Evolutionary conservation across 2,113 vertebrate species (phyloP).

Genomic region (Bufo gargarizans): DNA sequence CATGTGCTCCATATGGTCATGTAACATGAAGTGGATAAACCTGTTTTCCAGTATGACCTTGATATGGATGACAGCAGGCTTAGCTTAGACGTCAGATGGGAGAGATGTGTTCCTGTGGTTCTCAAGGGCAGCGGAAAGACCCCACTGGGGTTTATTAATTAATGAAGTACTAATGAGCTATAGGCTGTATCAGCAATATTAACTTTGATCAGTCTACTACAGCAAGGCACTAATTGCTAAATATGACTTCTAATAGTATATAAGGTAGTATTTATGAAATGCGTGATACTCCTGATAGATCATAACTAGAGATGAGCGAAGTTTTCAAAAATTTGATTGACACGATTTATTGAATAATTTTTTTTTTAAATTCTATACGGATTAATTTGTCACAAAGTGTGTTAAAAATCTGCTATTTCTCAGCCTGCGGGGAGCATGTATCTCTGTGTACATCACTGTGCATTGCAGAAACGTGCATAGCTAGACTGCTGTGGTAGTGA

Average conservation of each 20-base stretch:
- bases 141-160: not conserved
- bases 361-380: too few species aligned
- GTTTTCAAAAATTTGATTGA: too few species aligned
- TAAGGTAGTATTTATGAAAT: not conserved
- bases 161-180: not conserved
- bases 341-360: too few species aligned
- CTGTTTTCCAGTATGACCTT: slow-evolving; percentile 13
- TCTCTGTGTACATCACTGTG: too few species aligned
- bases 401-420: too few species aligned
- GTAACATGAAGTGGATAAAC: not conserved
- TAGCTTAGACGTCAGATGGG: not conserved
- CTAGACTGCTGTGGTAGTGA: too few species aligned
- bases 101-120: not conserved
- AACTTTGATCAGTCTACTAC: not conserved
- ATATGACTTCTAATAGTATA: not conserved
- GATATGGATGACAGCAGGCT: slow-evolving; percentile 1
- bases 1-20: slow-evolving; percentile 26
- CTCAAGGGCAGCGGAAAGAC: slow-evolving; percentile 14
- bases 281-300: not conserved
- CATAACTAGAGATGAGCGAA: not conserved
- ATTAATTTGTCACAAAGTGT: too few species aligned
- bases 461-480: too few species aligned
- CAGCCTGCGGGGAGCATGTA: too few species aligned
- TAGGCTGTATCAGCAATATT: not conserved
- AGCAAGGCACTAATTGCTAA: not conserved